Conservation (phyloP, 2,113 vertebrate genomes). For the Terrapene triunguis region DNA sequence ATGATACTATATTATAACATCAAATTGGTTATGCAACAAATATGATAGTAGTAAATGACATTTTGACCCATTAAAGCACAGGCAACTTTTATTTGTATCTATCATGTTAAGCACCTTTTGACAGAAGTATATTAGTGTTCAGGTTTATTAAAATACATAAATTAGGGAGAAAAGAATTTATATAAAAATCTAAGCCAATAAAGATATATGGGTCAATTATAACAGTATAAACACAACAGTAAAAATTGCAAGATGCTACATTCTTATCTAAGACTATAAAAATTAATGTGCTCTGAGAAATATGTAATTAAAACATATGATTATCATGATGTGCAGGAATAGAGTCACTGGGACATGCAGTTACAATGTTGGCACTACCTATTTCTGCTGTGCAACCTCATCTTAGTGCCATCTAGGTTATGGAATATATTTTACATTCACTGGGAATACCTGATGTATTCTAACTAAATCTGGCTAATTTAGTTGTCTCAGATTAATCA, state of each 20-base stretch:
- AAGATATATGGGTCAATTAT: background rate
- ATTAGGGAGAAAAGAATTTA: background rate
- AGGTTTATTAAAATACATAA: background rate
- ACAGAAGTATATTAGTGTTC: background rate
- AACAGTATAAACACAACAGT: background rate
- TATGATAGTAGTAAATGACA: background rate
- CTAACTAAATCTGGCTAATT: slow-evolving; percentile 70
- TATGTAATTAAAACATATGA: background rate
- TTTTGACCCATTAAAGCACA: background rate
- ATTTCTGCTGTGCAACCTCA: slow-evolving; percentile 9
- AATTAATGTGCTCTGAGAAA: background rate
- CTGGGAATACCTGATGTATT: slow-evolving; percentile 52
- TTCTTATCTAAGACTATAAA: background rate
- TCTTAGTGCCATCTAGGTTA: slow-evolving; percentile 38
- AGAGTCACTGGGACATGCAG: background rate
- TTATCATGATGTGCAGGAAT: background rate
- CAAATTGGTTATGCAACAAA: background rate
- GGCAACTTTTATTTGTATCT: background rate
- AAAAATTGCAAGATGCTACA: background rate
- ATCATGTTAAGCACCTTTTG: background rate
- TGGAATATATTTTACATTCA: slow-evolving; percentile 43
- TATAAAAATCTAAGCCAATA: background rate
- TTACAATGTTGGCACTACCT: background rate
- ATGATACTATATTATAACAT: background rate
- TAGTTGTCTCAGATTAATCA: slow-evolving; percentile 72